These are phyloP conservation scores for Serilophus lunatus DNA, from an alignment of 2,113 vertebrate genomes.

Conservation along the genomic window DNA sequence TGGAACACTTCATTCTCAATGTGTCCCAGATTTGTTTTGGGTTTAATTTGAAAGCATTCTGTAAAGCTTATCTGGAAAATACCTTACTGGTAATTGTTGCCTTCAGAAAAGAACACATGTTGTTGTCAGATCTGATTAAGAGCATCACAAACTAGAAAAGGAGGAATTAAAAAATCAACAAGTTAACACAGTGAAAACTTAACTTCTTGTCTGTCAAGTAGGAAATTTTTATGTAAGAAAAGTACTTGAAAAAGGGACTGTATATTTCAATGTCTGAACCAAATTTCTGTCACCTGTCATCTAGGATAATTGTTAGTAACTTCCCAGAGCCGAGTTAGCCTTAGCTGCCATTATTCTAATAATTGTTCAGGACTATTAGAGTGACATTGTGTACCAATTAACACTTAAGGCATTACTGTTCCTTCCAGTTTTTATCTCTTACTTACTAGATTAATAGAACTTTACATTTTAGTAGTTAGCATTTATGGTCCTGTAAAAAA, in stretches of 20 bases:
- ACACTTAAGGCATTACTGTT: background rate
- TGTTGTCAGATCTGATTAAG: background rate
- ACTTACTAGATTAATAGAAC: background rate
- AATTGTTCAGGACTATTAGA: background rate
- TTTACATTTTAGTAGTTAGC: background rate
- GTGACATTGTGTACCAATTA: background rate
- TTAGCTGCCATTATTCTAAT: background rate
- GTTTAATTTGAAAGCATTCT: background rate
- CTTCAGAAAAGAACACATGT: background rate
- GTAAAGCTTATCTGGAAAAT: background rate
- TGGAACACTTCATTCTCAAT: background rate
- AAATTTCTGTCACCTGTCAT: background rate
- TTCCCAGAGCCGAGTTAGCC: background rate
- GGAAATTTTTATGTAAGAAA: background rate
- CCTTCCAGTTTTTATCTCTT: background rate
- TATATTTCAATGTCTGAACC: background rate
- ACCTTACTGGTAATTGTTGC: background rate
- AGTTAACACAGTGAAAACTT: background rate
- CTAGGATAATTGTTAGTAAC: background rate
- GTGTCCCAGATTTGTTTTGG: background rate
- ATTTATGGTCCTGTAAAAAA: background rate
- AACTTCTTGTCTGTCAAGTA: background rate
- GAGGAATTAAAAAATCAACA: background rate
- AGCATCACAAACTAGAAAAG: background rate
- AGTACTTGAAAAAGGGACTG: background rate